Percentiles rank a stretch among this genome's conserved stretches.
Evolutionary conservation across 2,797 vertebrate genomes (phyloP).

Genomic region (Adrianichthys oophorus): DNA sequence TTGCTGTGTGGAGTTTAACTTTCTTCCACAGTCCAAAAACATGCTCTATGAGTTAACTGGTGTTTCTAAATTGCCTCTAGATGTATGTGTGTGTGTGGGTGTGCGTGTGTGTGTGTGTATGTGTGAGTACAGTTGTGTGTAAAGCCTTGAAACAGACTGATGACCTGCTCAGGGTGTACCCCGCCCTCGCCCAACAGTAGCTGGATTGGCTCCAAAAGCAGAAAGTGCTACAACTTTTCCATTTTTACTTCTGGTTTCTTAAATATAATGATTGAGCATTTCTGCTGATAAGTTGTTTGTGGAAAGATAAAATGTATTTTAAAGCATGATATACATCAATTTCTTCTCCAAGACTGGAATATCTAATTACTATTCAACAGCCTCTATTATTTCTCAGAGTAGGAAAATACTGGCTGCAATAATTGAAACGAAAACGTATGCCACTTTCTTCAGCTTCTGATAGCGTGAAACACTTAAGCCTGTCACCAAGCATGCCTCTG

Average conservation of each 20-base stretch:
- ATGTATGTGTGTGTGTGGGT: no score
- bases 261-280: conserved; percentile 12
- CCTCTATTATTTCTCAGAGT: conserved; percentile 53
- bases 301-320: conserved; percentile 18
- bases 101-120: no score
- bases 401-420: conserved; percentile 49
- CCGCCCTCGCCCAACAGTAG: no score
- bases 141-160: no score
- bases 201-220: background rate
- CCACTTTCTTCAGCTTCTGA: conserved; percentile 51
- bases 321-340: conserved; percentile 33
- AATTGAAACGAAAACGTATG: conserved; percentile 63
- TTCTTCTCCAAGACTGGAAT: conserved; percentile 33
- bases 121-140: no score
- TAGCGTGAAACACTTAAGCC: conserved; percentile 63
- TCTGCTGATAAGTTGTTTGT: conserved; percentile 36
- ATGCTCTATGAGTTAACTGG: no score
- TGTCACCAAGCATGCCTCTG: conserved; percentile 55
- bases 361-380: conserved; percentile 56
- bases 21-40: no score
- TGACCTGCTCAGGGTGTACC: no score
- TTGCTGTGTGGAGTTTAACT: no score
- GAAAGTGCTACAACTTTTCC: conserved; percentile 16
- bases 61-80: no score
- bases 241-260: conserved; percentile 12